Evolutionary conservation across 1,140 invertebrate genomes (phyloP).

Genomic region (Watersipora subatra): DNA sequence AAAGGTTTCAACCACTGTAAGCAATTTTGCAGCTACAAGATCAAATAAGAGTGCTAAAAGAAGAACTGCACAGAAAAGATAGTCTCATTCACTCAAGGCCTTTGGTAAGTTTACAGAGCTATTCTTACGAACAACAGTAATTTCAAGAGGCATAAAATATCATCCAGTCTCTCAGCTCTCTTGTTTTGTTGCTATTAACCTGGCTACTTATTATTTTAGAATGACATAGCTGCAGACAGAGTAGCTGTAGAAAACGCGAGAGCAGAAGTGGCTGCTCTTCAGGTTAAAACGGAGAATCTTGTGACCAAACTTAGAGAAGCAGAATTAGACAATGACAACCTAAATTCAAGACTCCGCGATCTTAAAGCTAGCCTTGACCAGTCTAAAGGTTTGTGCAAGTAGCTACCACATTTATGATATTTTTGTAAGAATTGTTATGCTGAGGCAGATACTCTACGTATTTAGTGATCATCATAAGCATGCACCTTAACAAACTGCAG

Average conservation of each 20-base stretch:
- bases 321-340: neutral
- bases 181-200: no score
- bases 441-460: neutral
- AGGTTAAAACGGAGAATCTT: conserved; percentile 30
- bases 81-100: conserved; percentile 19
- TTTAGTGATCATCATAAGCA: conserved; percentile 4
- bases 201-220: neutral
- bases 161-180: no score
- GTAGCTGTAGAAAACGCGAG: conserved; percentile 21
- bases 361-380: neutral
- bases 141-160: no score
- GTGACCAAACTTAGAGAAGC: conserved; percentile 18
- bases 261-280: conserved; percentile 26
- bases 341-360: neutral
- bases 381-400: neutral
- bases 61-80: conserved; percentile 36
- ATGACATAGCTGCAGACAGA: conserved; percentile 17
- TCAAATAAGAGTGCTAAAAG: conserved; percentile 27
- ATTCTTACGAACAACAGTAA: neutral
- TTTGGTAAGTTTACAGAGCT: conserved; percentile 24
- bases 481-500: neutral
- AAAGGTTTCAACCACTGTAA: no score
- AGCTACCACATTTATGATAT: neutral
- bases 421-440: neutral
- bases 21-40: conserved; percentile 27